phyloP scores from a whole-genome alignment of 2,113 vertebrate genomes.

The Lynx canadensis region DNA sequence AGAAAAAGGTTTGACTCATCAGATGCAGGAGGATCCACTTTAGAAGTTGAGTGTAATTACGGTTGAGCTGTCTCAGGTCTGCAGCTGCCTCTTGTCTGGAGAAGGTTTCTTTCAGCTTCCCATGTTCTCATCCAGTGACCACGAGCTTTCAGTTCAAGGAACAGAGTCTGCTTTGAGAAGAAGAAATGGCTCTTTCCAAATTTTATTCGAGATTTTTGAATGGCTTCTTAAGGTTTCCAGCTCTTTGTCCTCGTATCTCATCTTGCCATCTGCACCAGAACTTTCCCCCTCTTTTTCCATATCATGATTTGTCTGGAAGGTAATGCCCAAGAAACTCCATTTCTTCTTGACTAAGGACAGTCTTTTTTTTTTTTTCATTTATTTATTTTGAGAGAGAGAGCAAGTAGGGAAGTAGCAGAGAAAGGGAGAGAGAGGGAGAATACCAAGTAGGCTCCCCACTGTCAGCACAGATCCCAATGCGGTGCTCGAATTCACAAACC shows the following conservation, averaged over 20 bases:
- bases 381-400: no score
- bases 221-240: background rate
- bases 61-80: background rate
- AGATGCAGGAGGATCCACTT: background rate
- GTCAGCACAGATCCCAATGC: no score
- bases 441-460: no score
- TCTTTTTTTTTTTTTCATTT: no score
- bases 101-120: background rate
- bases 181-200: background rate
- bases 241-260: background rate
- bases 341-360: background rate
- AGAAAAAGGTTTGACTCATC: background rate
- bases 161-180: background rate
- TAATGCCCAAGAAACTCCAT: background rate
- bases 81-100: background rate
- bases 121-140: background rate
- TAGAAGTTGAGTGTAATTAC: accelerated
- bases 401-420: no score
- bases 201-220: background rate
- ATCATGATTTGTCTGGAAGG: background rate
- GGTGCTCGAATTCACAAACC: no score
- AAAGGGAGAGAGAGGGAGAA: no score
- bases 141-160: background rate
- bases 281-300: background rate
- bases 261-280: background rate